These are phyloP conservation scores for Troides aeacus DNA, from an alignment of 2,888 invertebrate genomes.

Conservation along the genomic window DNA sequence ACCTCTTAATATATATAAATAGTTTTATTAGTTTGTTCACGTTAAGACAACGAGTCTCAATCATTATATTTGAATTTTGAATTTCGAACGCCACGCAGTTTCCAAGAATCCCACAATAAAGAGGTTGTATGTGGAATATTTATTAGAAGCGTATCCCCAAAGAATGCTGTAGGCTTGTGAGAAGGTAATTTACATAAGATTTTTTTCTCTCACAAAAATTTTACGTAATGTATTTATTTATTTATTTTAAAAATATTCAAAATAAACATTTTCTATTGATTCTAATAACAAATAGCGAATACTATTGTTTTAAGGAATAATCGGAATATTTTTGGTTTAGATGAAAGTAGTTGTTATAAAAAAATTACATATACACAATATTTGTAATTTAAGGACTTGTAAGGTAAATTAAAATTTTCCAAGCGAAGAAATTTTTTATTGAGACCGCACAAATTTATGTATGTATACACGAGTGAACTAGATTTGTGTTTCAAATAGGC, in stretches of 20 bases:
- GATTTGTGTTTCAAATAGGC: constrained; percentile 16
- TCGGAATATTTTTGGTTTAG: no score
- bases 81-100: constrained; percentile 27
- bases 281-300: no score
- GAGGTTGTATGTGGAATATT: constrained; percentile 30
- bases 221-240: not conserved
- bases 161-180: constrained; percentile 18
- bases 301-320: no score
- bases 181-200: constrained; percentile 14
- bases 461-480: constrained; percentile 3
- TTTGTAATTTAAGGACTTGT: no score
- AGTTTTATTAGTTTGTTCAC: constrained; percentile 24
- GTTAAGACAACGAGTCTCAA: constrained; percentile 14
- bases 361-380: no score
- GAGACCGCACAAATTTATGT: no score
- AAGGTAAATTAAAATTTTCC: no score
- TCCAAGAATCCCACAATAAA: constrained; percentile 27
- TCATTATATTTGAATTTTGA: constrained; percentile 25
- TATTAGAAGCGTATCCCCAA: constrained; percentile 19
- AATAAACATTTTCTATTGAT: not conserved
- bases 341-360: no score
- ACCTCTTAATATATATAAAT: constrained; percentile 28
- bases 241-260: not conserved
- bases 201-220: not conserved
- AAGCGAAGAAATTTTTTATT: no score